Percentiles rank a stretch among this genome's conserved stretches.
Evolutionary conservation across 2,797 vertebrate genomes (phyloP).

Genomic region (Cephalopachus bancanus): DNA sequence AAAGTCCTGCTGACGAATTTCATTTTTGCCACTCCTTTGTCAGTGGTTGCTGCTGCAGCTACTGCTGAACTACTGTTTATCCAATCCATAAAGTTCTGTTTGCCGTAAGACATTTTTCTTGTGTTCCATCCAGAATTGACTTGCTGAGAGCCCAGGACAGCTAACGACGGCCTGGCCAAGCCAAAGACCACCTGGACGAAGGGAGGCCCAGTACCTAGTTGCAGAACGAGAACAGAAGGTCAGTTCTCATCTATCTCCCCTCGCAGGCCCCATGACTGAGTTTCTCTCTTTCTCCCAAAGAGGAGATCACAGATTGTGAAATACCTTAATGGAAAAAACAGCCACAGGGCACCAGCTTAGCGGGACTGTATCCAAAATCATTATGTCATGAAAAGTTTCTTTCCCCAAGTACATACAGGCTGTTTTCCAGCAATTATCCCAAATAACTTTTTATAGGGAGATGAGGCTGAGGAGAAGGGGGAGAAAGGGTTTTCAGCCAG

Average conservation of each 20-base stretch:
- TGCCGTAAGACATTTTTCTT: constrained; percentile 61
- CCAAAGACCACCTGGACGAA: constrained; percentile 64
- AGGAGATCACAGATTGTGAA: constrained; percentile 82
- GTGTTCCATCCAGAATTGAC: constrained; percentile 60
- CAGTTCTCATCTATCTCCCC: constrained; percentile 3
- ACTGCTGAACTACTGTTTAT: constrained; percentile 45
- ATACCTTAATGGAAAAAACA: constrained; percentile 85
- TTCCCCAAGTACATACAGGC: constrained; percentile 80
- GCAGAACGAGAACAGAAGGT: constrained; percentile 12
- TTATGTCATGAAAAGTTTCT: constrained; percentile 86
- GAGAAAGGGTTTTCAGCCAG: constrained; percentile 35
- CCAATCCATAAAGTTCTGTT: constrained; percentile 42
- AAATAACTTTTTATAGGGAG: constrained; percentile 83
- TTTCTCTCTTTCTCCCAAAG: constrained; percentile 69
- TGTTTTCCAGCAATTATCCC: constrained; percentile 85
- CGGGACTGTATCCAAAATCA: constrained; percentile 85
- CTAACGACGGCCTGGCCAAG: neutral
- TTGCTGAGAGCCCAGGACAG: constrained; percentile 23
- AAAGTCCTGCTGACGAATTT: constrained; percentile 62
- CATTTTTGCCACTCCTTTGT: neutral
- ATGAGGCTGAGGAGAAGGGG: neutral
- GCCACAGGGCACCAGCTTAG: constrained; percentile 84
- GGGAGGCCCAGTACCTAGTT: neutral
- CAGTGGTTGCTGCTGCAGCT: neutral
- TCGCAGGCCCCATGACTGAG: constrained; percentile 2